Conservation (phyloP, 92 coral and sea anemone genomes). For the Bergia puertoricense region DNA sequence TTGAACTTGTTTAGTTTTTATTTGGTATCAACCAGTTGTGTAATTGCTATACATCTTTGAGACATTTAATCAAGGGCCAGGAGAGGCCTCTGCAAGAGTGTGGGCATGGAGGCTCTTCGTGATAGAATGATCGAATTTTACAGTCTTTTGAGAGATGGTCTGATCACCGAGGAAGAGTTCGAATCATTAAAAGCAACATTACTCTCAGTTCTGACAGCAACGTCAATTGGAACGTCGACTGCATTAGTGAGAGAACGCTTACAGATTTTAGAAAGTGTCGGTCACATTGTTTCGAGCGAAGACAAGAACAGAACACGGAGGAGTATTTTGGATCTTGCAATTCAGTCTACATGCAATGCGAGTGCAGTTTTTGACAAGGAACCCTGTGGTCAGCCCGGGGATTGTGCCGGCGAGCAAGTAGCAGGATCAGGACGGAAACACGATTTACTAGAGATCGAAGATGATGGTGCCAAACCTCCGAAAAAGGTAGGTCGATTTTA, state of each 20-base stretch:
- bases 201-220: slow-evolving; percentile 11
- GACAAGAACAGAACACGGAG: slow-evolving; percentile 11
- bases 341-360: background rate
- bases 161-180: slow-evolving; percentile 19
- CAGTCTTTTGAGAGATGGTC: slow-evolving; percentile 16
- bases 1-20: slow-evolving; percentile 7
- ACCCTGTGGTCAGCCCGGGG: no score
- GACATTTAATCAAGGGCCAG: background rate
- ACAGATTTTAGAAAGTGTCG: slow-evolving; percentile 7
- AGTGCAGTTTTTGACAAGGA: no score
- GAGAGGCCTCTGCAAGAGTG: slow-evolving; percentile 9
- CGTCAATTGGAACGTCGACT: background rate
- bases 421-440: background rate
- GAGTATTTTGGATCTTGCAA: background rate
- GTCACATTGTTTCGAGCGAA: background rate
- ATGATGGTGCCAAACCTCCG: background rate
- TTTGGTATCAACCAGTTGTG: slow-evolving; percentile 2
- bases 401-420: background rate
- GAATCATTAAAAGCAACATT: slow-evolving; percentile 3
- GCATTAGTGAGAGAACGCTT: background rate
- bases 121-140: slow-evolving; percentile 2
- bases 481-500: background rate
- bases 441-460: background rate
- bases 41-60: slow-evolving; percentile 8
- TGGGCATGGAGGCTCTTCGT: slow-evolving; percentile 8